Base-by-base conservation (phyloP, 37 sponge, comb jelly and placozoan species). In the Haliclona indistincta region DNA sequence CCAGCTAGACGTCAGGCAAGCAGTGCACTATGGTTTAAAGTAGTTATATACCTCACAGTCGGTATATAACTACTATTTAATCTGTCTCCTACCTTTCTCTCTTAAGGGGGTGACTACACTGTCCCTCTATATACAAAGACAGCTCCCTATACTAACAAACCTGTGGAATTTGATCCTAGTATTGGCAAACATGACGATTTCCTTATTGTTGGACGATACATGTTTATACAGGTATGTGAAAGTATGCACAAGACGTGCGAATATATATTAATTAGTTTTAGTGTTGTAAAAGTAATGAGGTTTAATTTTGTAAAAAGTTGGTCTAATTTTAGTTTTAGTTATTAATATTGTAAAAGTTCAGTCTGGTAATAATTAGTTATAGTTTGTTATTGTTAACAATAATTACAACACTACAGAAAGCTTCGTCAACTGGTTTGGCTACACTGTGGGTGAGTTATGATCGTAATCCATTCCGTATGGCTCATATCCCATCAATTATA, bases 131-230 rank as follows among this genome's bases (percentile, higher is more conserved):
- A 67, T 56, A 68, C 42, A 1, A 74, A 80, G 30, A 56, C n/a
- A 43, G 56, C 20, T 52, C 87, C 87, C 4, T 86, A 68, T 56
- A 43, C 38, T 23, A 22, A 1, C 41, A 51, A 38, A 32, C 43
- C 73, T 29, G 19, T 26, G 3, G 91, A 76, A 41, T 76, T 90
- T 77, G 91, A 90, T 40, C 62, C 86, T 7, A 64, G 10, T 36
- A 67, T 90, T 38, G 91, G 86, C 26, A 40, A n/a, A 0, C 75
- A 80, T 39, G 81, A 77, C 28, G 67, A 15, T 43, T 90, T 90
- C 38, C 22, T 67, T 0, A 8, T 90, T 13, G 25, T 72, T 34
- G 82, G 73, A 1, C 79, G 66, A 11, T 90, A 84, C 73, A 84
- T 90, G 32, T 90, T 84, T 77, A 81, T 49, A 60, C 51, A 66